These are phyloP conservation scores for Smutsia gigantea DNA, from an alignment of 2,797 vertebrate genomes.

Conservation along the genomic window DNA sequence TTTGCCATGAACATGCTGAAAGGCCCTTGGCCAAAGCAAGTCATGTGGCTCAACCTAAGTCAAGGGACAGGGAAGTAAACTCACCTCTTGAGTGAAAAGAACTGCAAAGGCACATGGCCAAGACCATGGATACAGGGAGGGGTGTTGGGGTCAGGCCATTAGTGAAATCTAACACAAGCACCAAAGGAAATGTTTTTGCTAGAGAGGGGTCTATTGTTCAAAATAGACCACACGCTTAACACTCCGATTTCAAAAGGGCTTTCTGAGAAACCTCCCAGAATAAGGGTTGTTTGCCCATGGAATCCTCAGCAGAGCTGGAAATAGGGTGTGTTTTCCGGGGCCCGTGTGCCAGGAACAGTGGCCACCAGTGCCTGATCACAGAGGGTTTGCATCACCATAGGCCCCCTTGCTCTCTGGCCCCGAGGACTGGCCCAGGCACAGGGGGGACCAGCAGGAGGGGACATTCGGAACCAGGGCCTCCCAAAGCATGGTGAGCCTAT, in stretches of 20 bases:
- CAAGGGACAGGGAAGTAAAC: too few species aligned
- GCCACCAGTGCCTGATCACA: background rate
- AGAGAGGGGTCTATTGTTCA: background rate
- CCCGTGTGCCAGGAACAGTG: background rate
- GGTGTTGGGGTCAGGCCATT: background rate
- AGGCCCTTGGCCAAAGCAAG: background rate
- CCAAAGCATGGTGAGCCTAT: background rate
- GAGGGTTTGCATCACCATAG: background rate
- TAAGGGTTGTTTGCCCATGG: background rate
- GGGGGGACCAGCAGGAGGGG: background rate
- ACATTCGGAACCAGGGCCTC: background rate
- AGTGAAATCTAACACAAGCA: background rate
- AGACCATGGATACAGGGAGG: too few species aligned
- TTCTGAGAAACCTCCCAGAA: background rate
- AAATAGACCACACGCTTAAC: background rate
- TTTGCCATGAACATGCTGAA: background rate
- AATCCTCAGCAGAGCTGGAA: background rate
- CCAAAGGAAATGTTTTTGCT: background rate
- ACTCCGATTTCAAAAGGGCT: background rate
- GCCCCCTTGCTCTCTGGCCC: background rate
- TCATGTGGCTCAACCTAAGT: background rate
- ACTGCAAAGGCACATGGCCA: background rate
- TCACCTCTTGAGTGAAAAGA: background rate
- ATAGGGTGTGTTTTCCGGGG: background rate
- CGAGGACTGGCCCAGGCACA: background rate